Conservation (phyloP, 2,888 invertebrate species). For the Pteria penguin region DNA sequence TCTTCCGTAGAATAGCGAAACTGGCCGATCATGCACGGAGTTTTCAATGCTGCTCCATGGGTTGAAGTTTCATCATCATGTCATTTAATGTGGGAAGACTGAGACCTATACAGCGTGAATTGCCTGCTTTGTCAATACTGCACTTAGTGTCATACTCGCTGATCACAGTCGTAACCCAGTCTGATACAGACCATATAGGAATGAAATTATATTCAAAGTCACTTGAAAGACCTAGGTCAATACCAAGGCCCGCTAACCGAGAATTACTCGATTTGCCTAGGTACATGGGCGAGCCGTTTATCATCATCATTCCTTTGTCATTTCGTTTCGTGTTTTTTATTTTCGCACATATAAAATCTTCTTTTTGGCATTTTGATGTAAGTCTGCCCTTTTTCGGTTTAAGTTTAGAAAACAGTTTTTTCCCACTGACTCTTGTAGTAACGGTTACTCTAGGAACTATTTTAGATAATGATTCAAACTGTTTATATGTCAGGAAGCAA, state of each 20-base stretch:
- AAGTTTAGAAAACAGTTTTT: constrained; percentile 20
- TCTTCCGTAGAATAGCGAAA: too few relatives aligned
- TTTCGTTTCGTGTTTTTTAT: constrained; percentile 35
- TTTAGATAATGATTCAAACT: constrained; percentile 51
- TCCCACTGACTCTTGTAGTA: constrained; percentile 30
- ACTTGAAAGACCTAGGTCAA: constrained; percentile 22
- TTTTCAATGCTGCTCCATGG: constrained; percentile 23
- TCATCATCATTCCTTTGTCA: constrained; percentile 28
- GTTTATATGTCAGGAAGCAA: constrained; percentile 55
- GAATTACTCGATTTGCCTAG: constrained; percentile 52
- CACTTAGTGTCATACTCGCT: constrained; percentile 58
- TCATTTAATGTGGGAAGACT: constrained; percentile 26
- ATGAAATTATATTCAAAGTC: constrained; percentile 44
- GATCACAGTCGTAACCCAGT: constrained; percentile 59
- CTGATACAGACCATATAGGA: constrained; percentile 54
- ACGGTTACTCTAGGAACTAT: constrained; percentile 30
- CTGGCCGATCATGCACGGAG: too few relatives aligned
- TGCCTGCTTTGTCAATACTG: constrained; percentile 18
- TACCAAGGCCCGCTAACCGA: constrained; percentile 55
- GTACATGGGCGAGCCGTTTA: constrained; percentile 57
- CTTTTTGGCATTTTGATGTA: constrained; percentile 38
- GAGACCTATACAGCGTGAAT: constrained; percentile 15
- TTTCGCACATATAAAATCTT: constrained; percentile 50
- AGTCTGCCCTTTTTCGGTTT: constrained; percentile 49
- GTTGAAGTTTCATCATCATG: constrained; percentile 25